Base-by-base conservation (phyloP, 2,113 vertebrate species). In the Suricata suricatta region DNA sequence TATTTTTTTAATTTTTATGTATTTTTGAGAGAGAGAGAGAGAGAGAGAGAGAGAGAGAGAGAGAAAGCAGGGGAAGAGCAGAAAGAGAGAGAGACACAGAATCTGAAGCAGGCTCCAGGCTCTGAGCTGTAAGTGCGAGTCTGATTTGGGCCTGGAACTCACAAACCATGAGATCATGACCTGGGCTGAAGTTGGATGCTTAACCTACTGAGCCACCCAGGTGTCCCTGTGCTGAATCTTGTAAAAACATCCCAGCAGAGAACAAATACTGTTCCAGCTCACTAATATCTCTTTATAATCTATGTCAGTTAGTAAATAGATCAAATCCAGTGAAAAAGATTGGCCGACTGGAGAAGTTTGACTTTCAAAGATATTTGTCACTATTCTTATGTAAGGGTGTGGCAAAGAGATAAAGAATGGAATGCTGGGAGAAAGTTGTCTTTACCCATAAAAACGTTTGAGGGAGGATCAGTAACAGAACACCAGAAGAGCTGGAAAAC, bases 341-440 rank as follows among this genome's bases (percentile, higher is more conserved):
- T 52, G 29, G 25, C 33, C 4, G 16, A 80, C 23, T 38, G 33
- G 33, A 88, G 38, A 92, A 57, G 38, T 47, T 17, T 27, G 11
- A 83, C 68, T 76, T 92, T 89, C 33, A 94, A 88, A 85, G 38
- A 23, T n/a, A 44, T 13, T 88, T 93, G 41, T 23, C 33, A 21
- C 35, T 3, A 15, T 68, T 63, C 31, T 93, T 15, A 68, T 41
- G 50, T n/a, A 47, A 57, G 54, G 71, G 50, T 31, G 50, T 66
- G 44, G 82, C 31, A 11, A 21, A 52, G 82, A 95, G 93, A 88
- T 88, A 95, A 92, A 66, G 87, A 84, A 41, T 29, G 33, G 92
- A 92, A 96, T 93, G 89, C 50, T 85, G 54, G 92, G 72, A 95
- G 83, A 95, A 87, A 44, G 17, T 38, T 27, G 21, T 84, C 76